phyloP scores from a whole-genome alignment of 2,113 vertebrate species.

The Oreochromis spilurus region DNA sequence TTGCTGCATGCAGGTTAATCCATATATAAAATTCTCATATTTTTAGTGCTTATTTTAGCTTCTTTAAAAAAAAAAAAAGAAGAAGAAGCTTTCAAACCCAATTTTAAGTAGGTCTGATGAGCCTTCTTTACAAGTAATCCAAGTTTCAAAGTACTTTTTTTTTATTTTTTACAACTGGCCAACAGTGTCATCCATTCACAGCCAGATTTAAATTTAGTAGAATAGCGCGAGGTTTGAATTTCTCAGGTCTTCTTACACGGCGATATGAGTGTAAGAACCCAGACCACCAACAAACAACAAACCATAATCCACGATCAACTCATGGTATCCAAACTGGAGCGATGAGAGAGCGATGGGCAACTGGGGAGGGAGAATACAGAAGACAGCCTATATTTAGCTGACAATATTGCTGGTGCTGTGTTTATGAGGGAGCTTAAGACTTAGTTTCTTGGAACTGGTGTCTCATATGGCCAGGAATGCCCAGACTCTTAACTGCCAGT shows the following conservation, averaged over 20 bases:
- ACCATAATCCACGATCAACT: slow-evolving; percentile 8
- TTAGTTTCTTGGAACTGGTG: slow-evolving; percentile 80
- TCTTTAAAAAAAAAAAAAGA: too few species aligned
- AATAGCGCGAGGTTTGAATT: not conserved
- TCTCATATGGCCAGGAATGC: slow-evolving; percentile 87
- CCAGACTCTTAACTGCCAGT: slow-evolving; percentile 84
- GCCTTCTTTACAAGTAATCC: not conserved
- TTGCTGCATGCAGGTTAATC: not conserved
- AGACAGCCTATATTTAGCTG: slow-evolving; percentile 84
- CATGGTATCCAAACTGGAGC: not conserved
- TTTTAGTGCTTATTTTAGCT: too few species aligned
- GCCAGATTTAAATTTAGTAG: not conserved
- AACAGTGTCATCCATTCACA: not conserved
- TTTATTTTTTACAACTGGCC: not conserved
- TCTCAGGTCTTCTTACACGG: not conserved
- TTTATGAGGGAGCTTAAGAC: slow-evolving; percentile 78
- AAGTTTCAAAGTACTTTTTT: not conserved
- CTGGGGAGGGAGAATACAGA: not conserved
- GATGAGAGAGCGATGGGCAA: not conserved
- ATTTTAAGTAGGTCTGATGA: not conserved
- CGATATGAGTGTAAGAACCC: not conserved
- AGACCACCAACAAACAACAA: slow-evolving; percentile 20
- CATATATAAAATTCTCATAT: not conserved
- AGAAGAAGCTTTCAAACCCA: not conserved
- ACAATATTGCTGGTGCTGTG: slow-evolving; percentile 86